Conservation (phyloP, 2,888 invertebrate genomes). For the Cephalotes varians region DNA sequence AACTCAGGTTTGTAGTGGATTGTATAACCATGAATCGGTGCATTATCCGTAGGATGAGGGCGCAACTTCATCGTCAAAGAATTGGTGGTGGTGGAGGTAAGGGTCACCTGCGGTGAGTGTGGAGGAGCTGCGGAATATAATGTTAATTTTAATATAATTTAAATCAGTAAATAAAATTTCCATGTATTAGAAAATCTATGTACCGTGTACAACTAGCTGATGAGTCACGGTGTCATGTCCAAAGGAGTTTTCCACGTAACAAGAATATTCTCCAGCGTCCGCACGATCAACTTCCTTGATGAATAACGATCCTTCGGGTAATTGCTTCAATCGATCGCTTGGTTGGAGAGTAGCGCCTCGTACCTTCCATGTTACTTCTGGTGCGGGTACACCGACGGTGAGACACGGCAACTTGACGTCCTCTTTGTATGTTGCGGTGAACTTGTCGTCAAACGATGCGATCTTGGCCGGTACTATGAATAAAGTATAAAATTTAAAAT, state of each 20-base stretch:
- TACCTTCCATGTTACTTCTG: constrained; percentile 95
- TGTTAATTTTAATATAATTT: neutral
- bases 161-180: neutral
- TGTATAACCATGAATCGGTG: constrained; percentile 96
- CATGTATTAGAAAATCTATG: constrained; percentile 48
- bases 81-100: constrained; percentile 92
- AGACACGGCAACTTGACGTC: constrained; percentile 96
- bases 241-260: constrained; percentile 96
- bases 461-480: constrained; percentile 95
- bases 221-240: constrained; percentile 97
- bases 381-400: constrained; percentile 96
- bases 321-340: constrained; percentile 93
- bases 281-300: constrained; percentile 95
- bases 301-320: constrained; percentile 96
- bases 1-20: constrained; percentile 98
- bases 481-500: constrained; percentile 10
- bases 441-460: constrained; percentile 97
- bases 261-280: constrained; percentile 98
- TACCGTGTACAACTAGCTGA: constrained; percentile 94
- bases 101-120: constrained; percentile 91
- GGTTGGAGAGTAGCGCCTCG: constrained; percentile 91
- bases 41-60: constrained; percentile 92
- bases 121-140: constrained; percentile 88
- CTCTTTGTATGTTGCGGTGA: constrained; percentile 96
- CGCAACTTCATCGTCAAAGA: constrained; percentile 91